Conservation (phyloP, 2,888 invertebrate genomes). For the Fragum whitleyi region DNA sequence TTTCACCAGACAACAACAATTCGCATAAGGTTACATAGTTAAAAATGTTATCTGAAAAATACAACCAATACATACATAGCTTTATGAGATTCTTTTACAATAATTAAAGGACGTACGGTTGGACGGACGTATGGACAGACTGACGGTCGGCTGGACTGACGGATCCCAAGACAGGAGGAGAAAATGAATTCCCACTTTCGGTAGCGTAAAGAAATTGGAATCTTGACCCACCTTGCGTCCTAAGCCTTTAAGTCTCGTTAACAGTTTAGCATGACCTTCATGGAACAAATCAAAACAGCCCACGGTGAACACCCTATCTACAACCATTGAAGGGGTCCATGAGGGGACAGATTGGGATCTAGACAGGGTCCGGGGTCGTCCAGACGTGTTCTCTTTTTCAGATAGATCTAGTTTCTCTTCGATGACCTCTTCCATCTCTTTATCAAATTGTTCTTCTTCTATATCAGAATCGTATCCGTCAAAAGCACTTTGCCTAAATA, state of each 20-base stretch:
- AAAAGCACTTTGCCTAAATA: conserved; percentile 30
- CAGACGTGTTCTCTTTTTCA: conserved; percentile 40
- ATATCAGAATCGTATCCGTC: conserved; percentile 28
- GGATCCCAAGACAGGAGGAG: too few relatives aligned
- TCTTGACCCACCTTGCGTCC: conserved; percentile 77
- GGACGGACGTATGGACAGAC: too few relatives aligned
- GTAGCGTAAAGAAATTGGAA: too few relatives aligned
- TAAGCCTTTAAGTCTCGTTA: conserved; percentile 72
- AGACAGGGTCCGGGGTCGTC: conserved; percentile 14
- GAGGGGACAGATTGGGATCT: conserved; percentile 53
- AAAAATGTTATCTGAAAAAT: too few relatives aligned
- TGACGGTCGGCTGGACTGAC: too few relatives aligned
- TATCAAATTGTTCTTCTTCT: conserved; percentile 21
- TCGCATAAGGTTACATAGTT: too few relatives aligned
- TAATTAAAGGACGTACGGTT: too few relatives aligned
- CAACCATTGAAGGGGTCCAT: conserved; percentile 52
- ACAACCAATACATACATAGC: too few relatives aligned
- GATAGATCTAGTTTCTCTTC: conserved; percentile 51
- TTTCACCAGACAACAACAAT: too few relatives aligned
- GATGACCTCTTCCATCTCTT: conserved; percentile 22
- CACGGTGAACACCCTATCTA: conserved; percentile 77
- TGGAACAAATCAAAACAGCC: conserved; percentile 83
- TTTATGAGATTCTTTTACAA: too few relatives aligned
- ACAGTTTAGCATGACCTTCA: conserved; percentile 74
- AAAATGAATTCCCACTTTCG: too few relatives aligned